Percentiles rank a stretch among this genome's conserved stretches.
Evolutionary conservation across 2,888 invertebrate species (phyloP).

Genomic region (Lepidocyrtinus sp.): DNA sequence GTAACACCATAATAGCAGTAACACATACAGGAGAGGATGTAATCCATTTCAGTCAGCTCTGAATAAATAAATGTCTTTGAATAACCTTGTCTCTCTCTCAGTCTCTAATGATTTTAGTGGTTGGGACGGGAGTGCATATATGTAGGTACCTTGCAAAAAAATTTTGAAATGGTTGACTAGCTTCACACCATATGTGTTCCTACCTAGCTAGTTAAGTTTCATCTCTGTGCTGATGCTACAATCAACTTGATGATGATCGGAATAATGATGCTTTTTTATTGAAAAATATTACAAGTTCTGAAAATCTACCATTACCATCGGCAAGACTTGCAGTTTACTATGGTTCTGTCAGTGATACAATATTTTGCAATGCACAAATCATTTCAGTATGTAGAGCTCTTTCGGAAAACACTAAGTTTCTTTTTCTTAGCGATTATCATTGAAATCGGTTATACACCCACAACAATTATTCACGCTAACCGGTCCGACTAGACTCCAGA

Average conservation of each 20-base stretch:
- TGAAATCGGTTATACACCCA: conserved; percentile 39
- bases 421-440: conserved; percentile 29
- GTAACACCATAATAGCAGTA: conserved; percentile 32
- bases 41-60: conserved; percentile 45
- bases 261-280: neutral
- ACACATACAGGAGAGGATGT: conserved; percentile 32
- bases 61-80: conserved; percentile 44
- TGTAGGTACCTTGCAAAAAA: too few species aligned
- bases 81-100: conserved; percentile 28
- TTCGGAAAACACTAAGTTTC: neutral
- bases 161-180: neutral
- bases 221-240: neutral
- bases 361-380: neutral
- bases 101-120: neutral
- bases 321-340: too few species aligned
- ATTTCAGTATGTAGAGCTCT: neutral
- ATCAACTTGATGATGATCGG: neutral
- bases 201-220: too few species aligned
- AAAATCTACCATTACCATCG: too few species aligned
- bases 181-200: neutral
- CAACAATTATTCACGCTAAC: conserved; percentile 39
- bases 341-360: too few species aligned
- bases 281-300: neutral
- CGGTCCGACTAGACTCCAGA: conserved; percentile 14
- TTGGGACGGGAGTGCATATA: too few species aligned